These are phyloP conservation scores for Chelonia mydas DNA, from an alignment of 2,797 vertebrate species.

Conservation along the genomic window DNA sequence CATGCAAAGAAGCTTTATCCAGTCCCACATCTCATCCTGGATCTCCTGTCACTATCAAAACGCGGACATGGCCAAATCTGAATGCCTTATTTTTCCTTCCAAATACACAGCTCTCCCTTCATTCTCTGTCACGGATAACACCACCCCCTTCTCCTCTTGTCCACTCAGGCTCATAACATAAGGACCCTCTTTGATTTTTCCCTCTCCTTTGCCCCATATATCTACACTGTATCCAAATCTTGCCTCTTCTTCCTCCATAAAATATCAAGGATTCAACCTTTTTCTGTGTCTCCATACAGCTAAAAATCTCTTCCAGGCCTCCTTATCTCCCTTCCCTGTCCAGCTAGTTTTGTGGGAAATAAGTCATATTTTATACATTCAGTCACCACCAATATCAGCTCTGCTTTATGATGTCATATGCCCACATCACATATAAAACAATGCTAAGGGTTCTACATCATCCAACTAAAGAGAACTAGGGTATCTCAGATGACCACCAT, in stretches of 20 bases:
- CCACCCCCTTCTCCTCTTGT: neutral
- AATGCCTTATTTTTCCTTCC: neutral
- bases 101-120: neutral
- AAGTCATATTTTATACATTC: neutral
- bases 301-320: neutral
- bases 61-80: neutral
- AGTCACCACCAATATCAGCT: neutral
- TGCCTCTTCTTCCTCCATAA: neutral
- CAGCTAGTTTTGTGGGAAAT: neutral
- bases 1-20: neutral
- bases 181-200: neutral
- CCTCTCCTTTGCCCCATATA: neutral
- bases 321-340: neutral
- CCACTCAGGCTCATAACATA: neutral
- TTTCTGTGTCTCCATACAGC: neutral
- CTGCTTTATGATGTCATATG: conserved; percentile 70
- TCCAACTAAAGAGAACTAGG: neutral
- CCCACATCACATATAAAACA: conserved; percentile 52
- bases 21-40: neutral
- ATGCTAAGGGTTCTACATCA: conserved; percentile 48
- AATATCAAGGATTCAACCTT: neutral
- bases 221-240: neutral
- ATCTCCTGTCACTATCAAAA: neutral
- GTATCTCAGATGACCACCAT: neutral
- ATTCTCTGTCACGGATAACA: neutral